Evolutionary conservation across 2,113 vertebrate genomes (phyloP), one percentile per base, ranked within the genome.

Genomic region (Solea senegalensis): DNA sequence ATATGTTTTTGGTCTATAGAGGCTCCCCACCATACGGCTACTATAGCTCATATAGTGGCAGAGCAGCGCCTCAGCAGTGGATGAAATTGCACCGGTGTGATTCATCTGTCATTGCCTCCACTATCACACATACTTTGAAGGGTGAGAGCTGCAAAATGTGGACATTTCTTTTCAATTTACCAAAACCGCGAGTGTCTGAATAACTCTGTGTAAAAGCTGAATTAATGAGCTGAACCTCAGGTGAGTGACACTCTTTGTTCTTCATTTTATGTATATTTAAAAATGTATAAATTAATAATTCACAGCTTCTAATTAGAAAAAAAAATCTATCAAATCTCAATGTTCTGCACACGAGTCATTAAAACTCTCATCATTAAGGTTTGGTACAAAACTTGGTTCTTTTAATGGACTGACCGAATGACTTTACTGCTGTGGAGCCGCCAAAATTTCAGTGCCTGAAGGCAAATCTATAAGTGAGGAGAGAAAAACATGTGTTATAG

Each of bases 291-390:
- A 28, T 39, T 13, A 45, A 53, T 66, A 3, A 65, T 45, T 61
- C 10, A 26, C 46, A 65, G 12, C 28, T 28, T 69, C 45, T 52
- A 45, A 65, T 65, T 76, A 46, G 21, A 21, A 21, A 21, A 40
- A 44, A 58, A 50, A 0, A 0, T 4, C 15, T 40, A 26, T 73
- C 51, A 52, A 66, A 59, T 52, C 40, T 16, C 5, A 0, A 11
- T 21, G 8, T 58, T 0, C 21, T 50, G 5, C 15, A 69, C 12
- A 69, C 9, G 11, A 65, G 41, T 63, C 1, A 0, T 58, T 62
- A 59, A 64, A 57, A 14, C 14, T 57, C 48, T 62, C 60, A 62
- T 80, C 52, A 70, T 21, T 21, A 21, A 21, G 21, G 21, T 21
- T 21, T 21, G 21, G 21, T 21, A 21, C 21, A 21, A 21, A 21